Conservation (phyloP, 2,797 vertebrate species). For the Monodelphis domestica region DNA sequence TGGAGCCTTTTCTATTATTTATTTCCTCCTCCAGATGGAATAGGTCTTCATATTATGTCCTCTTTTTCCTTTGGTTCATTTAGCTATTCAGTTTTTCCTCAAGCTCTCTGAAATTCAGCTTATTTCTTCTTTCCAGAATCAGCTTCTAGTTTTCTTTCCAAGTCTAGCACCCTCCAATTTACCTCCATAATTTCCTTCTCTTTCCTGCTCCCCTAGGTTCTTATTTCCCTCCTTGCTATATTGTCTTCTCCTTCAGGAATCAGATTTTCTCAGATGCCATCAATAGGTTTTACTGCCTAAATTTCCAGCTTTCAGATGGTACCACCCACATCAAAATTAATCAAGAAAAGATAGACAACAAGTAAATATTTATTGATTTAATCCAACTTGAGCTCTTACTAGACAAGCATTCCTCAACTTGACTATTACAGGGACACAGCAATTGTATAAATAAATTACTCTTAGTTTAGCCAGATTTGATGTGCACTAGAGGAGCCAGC, state of each 20-base stretch:
- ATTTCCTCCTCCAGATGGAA: neutral
- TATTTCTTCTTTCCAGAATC: neutral
- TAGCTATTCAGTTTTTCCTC: neutral
- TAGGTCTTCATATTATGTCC: neutral
- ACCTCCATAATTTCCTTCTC: neutral
- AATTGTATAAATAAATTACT: neutral
- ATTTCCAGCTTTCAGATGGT: neutral
- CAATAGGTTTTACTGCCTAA: neutral
- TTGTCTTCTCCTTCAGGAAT: neutral
- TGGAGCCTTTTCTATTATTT: too few species aligned
- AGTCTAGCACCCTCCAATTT: neutral
- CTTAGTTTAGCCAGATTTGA: neutral
- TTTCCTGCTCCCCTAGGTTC: neutral
- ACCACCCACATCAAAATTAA: neutral
- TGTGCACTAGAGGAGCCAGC: neutral
- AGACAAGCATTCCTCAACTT: neutral
- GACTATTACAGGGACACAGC: neutral
- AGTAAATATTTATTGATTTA: neutral
- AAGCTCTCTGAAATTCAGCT: neutral
- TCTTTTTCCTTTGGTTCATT: neutral
- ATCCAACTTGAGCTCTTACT: neutral
- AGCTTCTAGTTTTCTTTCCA: neutral
- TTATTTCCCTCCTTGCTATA: neutral
- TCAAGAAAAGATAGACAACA: neutral
- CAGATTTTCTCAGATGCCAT: neutral